A percentile compares a stretch with the other conserved stretches of the same genome.
Evolutionary conservation across 2,888 invertebrate species (phyloP).

Genomic region (Caenorhabditis sp.): DNA sequence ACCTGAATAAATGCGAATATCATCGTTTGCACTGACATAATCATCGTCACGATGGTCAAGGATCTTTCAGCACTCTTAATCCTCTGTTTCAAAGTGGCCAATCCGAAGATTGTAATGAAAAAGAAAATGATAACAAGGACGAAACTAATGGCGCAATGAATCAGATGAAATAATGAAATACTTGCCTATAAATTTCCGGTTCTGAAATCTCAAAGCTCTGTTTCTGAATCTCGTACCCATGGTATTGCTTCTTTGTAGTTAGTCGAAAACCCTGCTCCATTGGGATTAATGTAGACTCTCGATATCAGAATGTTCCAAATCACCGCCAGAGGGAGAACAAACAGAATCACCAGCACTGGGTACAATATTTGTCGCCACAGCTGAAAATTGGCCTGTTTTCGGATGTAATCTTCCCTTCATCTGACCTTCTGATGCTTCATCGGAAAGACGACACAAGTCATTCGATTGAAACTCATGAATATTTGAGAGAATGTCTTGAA

Average conservation of each 20-base stretch:
- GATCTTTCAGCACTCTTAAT: conserved; percentile 42
- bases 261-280: conserved; percentile 42
- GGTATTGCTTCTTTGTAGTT: conserved; percentile 34
- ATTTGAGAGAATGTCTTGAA: conserved; percentile 50
- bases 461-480: conserved; percentile 47
- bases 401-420: background rate
- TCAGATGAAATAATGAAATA: conserved; percentile 39
- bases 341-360: conserved; percentile 3
- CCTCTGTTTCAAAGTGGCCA: conserved; percentile 31
- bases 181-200: conserved; percentile 34
- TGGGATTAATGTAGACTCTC: conserved; percentile 42
- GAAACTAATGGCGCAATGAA: conserved; percentile 30
- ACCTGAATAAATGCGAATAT: conserved; percentile 43
- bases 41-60: conserved; percentile 39
- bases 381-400: conserved; percentile 9
- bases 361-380: conserved; percentile 16
- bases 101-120: conserved; percentile 27
- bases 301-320: conserved; percentile 49
- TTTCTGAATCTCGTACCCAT: conserved; percentile 15
- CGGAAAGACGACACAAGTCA: conserved; percentile 41
- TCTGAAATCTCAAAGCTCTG: background rate
- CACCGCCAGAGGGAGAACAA: conserved; percentile 28
- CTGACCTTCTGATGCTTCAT: conserved; percentile 26
- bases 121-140: conserved; percentile 27
- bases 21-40: conserved; percentile 43